Conservation (phyloP, 2,888 invertebrate species). For the Argyresthia goedartella region DNA sequence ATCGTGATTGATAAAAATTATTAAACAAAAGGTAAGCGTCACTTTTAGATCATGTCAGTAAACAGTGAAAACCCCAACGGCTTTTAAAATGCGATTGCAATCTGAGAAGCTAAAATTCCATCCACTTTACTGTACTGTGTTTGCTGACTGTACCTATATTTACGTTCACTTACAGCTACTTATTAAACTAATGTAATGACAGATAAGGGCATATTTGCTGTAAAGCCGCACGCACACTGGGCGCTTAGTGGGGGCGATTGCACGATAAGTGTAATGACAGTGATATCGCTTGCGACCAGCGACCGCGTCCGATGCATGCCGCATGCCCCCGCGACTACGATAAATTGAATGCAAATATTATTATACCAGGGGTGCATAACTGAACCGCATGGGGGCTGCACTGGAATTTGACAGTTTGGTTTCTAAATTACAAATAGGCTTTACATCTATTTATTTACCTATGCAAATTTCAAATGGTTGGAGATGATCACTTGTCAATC, state of each 20-base stretch:
- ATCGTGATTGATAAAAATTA: no score
- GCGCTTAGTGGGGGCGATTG: slow-evolving; percentile 15
- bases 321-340: background rate
- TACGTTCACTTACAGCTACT: background rate
- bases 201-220: background rate
- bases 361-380: slow-evolving; percentile 11
- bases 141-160: background rate
- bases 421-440: no score
- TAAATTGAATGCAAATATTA: slow-evolving; percentile 16
- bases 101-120: no score
- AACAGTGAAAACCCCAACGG: no score
- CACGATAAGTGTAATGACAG: slow-evolving; percentile 27
- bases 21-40: no score
- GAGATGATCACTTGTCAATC: no score
- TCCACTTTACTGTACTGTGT: no score
- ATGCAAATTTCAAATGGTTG: no score
- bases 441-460: no score
- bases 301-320: slow-evolving; percentile 9
- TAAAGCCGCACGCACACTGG: slow-evolving; percentile 10
- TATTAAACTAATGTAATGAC: background rate
- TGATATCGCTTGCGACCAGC: slow-evolving; percentile 28
- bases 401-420: no score
- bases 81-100: no score
- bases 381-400: background rate
- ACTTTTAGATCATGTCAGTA: no score